These are phyloP conservation scores for Pelosia muscerda DNA, from an alignment of 2,888 invertebrate species.

Conservation along the genomic window DNA sequence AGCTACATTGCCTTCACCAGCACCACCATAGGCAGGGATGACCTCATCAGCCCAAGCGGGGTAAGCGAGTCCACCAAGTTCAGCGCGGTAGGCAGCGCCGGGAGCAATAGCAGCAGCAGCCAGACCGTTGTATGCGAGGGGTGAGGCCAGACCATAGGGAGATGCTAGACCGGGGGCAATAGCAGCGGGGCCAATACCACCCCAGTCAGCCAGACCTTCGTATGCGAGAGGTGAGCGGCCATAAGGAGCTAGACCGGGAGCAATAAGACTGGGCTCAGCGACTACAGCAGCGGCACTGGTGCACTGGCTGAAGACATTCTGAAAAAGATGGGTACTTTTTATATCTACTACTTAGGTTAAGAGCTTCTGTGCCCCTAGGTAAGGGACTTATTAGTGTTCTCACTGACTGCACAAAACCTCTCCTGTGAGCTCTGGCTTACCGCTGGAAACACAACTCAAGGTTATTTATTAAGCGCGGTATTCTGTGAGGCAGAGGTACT, in stretches of 20 bases:
- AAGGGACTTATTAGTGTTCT: too few relatives aligned
- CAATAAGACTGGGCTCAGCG: constrained; percentile 36
- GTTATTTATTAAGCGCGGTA: too few relatives aligned
- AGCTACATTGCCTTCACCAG: constrained; percentile 42
- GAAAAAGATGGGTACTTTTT: not conserved
- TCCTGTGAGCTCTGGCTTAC: too few relatives aligned
- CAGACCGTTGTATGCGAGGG: constrained; percentile 5
- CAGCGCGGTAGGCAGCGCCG: constrained; percentile 21
- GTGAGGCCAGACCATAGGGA: constrained; percentile 7
- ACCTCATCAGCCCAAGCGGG: constrained; percentile 13
- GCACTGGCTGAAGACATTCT: constrained; percentile 12
- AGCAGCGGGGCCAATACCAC: not conserved
- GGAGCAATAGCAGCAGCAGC: not conserved
- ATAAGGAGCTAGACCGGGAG: not conserved
- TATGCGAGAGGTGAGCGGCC: constrained; percentile 8
- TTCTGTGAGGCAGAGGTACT: too few relatives aligned
- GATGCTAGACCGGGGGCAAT: not conserved
- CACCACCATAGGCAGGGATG: constrained; percentile 34
- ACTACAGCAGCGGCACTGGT: constrained; percentile 43
- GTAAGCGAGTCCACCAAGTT: constrained; percentile 18
- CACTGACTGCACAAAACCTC: too few relatives aligned
- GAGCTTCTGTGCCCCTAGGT: too few relatives aligned
- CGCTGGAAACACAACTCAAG: too few relatives aligned
- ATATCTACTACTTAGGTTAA: too few relatives aligned
- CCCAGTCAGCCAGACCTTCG: constrained; percentile 1